Percentiles rank a stretch among this genome's conserved stretches.
Conservation (phyloP, 2,888 invertebrate species). For the Troides aeacus region DNA sequence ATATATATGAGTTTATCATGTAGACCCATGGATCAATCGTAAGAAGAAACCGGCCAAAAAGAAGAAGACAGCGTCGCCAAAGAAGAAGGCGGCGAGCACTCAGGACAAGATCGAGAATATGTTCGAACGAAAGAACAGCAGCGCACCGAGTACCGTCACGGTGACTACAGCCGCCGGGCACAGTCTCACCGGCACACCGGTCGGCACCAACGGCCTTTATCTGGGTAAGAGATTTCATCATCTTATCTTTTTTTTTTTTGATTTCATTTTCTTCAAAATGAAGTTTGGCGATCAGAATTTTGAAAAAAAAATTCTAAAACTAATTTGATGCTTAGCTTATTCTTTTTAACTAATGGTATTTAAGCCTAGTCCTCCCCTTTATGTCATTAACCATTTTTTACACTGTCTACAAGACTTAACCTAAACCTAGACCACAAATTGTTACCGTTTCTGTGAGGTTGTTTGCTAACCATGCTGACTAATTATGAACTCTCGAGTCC, state of each 20-base stretch:
- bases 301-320: too few relatives aligned
- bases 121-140: conserved; percentile 73
- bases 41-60: conserved; percentile 84
- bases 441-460: too few relatives aligned
- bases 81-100: conserved; percentile 83
- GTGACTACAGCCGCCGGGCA: conserved; percentile 56
- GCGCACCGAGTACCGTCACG: conserved; percentile 44
- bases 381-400: too few relatives aligned
- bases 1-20: background rate
- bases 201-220: conserved; percentile 72
- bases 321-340: too few relatives aligned
- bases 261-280: background rate
- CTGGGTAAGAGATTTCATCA: conserved; percentile 45
- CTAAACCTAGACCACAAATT: too few relatives aligned
- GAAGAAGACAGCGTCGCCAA: conserved; percentile 72
- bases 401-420: too few relatives aligned
- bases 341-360: too few relatives aligned
- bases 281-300: too few relatives aligned
- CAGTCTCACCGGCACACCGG: conserved; percentile 65
- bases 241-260: too few relatives aligned
- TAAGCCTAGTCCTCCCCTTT: too few relatives aligned
- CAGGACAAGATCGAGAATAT: conserved; percentile 90
- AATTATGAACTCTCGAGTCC: too few relatives aligned
- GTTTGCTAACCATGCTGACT: too few relatives aligned
- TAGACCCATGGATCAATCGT: conserved; percentile 89